These are phyloP conservation scores for Cryptus armator DNA, from an alignment of 2,888 invertebrate genomes.

Conservation along the genomic window DNA sequence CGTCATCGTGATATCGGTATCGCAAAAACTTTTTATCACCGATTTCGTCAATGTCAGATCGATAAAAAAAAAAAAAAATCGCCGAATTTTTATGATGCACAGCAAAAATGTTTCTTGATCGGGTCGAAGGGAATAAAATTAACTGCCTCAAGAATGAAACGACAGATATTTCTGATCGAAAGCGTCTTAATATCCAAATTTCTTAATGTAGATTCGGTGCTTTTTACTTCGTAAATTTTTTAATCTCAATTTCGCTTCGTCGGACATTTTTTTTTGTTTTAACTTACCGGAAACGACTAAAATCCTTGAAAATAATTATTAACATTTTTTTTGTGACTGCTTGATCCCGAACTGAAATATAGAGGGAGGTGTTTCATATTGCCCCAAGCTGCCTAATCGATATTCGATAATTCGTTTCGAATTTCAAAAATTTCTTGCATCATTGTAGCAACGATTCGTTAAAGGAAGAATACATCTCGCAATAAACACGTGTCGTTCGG, in stretches of 20 bases:
- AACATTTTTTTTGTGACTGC: too few species aligned
- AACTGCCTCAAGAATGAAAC: not conserved
- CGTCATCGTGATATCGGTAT: not conserved
- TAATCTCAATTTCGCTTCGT: too few species aligned
- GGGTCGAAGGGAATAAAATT: not conserved
- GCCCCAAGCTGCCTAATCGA: not conserved
- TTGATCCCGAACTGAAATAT: too few species aligned
- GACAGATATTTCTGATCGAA: too few species aligned
- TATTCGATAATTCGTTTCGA: not conserved
- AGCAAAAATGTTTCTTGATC: not conserved
- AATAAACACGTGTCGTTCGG: slow-evolving; percentile 49
- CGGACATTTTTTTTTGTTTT: too few species aligned
- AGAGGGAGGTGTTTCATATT: not conserved
- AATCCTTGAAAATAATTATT: too few species aligned
- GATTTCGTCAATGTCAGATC: not conserved
- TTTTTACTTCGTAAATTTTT: too few species aligned
- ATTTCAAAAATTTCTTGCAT: not conserved
- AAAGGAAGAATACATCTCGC: slow-evolving; percentile 9
- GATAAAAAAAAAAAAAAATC: not conserved
- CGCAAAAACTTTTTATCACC: not conserved
- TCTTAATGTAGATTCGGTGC: too few species aligned
- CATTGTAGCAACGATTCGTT: not conserved
- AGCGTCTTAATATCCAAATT: too few species aligned
- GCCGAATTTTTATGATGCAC: not conserved
- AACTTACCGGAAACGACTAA: too few species aligned